Conservation (phyloP, 2,888 invertebrate species). For the Eupithecia vulgata region DNA sequence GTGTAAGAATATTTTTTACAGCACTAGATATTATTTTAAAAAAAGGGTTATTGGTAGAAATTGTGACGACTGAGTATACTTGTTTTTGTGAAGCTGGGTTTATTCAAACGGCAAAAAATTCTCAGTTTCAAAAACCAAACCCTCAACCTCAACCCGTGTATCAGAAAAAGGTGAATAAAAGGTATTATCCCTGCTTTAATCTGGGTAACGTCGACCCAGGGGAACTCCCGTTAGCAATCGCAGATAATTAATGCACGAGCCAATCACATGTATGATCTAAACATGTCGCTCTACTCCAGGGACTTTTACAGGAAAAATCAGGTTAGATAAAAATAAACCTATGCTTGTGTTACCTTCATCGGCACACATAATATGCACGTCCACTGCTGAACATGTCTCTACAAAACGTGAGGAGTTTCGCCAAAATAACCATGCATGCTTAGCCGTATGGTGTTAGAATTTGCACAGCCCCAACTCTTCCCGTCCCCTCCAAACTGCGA, state of each 20-base stretch:
- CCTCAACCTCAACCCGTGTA: background rate
- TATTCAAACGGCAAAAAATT: background rate
- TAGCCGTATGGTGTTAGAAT: no score
- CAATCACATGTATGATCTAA: conserved; percentile 26
- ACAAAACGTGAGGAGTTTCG: background rate
- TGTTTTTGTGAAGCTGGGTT: background rate
- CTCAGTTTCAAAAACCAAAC: background rate
- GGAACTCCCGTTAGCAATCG: conserved; percentile 36
- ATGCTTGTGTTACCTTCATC: background rate
- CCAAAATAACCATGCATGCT: background rate
- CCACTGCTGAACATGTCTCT: background rate
- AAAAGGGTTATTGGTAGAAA: no score
- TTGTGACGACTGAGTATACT: no score
- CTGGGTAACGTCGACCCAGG: conserved; percentile 31
- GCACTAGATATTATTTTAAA: no score
- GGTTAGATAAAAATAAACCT: background rate
- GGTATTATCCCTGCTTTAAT: conserved; percentile 26
- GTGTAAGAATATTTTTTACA: no score
- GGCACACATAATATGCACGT: background rate
- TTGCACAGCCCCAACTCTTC: no score
- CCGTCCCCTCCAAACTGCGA: no score
- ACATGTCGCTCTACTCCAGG: background rate
- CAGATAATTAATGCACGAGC: conserved; percentile 47
- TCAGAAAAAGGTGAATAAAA: conserved; percentile 5
- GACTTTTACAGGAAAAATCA: background rate